A percentile compares a stretch with the other conserved stretches of the same genome.
These are phyloP conservation scores for Proisotoma minuta DNA, from an alignment of 2,888 invertebrate species.

Conservation along the genomic window DNA sequence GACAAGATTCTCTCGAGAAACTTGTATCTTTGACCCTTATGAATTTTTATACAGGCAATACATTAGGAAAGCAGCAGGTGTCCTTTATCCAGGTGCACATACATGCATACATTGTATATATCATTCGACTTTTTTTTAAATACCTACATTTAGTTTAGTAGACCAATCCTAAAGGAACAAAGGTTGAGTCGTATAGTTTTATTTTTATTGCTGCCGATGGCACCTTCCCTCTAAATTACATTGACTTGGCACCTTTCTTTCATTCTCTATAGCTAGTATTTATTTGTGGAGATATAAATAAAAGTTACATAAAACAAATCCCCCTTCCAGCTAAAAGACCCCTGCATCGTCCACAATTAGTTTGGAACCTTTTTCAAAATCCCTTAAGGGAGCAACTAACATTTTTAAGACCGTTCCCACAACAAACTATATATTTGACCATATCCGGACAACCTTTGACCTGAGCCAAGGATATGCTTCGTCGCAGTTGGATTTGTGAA, in stretches of 20 bases:
- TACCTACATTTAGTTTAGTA: not conserved
- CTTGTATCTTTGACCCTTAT: conserved; percentile 10
- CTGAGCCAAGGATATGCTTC: not conserved
- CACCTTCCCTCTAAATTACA: conserved; percentile 4
- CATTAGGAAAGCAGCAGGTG: conserved; percentile 18
- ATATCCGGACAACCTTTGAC: conserved; percentile 13
- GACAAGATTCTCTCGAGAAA: conserved; percentile 17
- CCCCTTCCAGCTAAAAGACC: not conserved
- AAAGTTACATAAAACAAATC: not conserved
- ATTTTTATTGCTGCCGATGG: conserved; percentile 13
- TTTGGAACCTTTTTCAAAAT: not conserved
- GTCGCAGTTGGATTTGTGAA: not conserved
- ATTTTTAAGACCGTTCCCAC: not conserved
- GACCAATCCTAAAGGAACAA: not conserved
- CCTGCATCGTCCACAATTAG: not conserved
- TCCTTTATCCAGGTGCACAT: conserved; percentile 18
- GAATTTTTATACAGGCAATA: conserved; percentile 19
- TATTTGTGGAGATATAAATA: not conserved
- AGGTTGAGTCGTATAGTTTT: not conserved
- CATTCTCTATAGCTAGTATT: not conserved
- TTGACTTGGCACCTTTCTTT: not conserved
- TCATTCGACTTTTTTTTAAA: not conserved
- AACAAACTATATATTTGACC: conserved; percentile 4
- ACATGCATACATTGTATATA: not conserved
- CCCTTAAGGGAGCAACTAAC: conserved; percentile 1